Evolutionary conservation across 2,113 vertebrate species (phyloP).

Genomic region (Brachionichthys hirsutus): DNA sequence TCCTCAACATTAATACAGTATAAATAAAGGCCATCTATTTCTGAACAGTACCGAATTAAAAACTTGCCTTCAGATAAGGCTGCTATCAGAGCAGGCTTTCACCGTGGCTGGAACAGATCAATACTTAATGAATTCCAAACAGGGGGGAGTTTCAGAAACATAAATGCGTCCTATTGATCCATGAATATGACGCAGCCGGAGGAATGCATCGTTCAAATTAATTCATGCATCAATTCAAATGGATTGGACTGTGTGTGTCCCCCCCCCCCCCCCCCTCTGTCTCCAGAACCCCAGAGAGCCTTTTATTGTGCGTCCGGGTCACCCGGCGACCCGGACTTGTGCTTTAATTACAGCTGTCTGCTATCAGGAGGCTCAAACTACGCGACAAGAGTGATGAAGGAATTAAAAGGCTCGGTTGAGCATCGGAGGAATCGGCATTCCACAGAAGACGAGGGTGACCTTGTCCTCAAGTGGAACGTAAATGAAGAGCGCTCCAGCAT

Average conservation of each 20-base stretch:
- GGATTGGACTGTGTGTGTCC: constrained; percentile 47
- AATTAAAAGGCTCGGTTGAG: constrained; percentile 39
- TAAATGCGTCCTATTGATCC: constrained; percentile 69
- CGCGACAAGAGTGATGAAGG: constrained; percentile 26
- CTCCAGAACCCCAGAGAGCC: constrained; percentile 22
- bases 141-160: constrained; percentile 58
- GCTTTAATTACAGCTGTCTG: constrained; percentile 62
- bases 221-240: constrained; percentile 70
- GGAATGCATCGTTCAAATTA: constrained; percentile 70
- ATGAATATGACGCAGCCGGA: constrained; percentile 65
- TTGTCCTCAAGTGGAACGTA: constrained; percentile 17
- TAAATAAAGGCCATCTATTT: constrained; percentile 57
- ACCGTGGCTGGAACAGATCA: constrained; percentile 59
- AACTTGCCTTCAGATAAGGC: constrained; percentile 52
- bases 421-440: constrained; percentile 35
- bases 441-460: constrained; percentile 11
- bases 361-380: constrained; percentile 34
- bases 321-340: constrained; percentile 33
- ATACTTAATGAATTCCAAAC: constrained; percentile 77
- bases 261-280: constrained; percentile 54
- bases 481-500: constrained; percentile 15
- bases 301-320: constrained; percentile 42
- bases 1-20: constrained; percentile 58
- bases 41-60: constrained; percentile 68
- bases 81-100: constrained; percentile 57